Base-by-base conservation (phyloP, 1,140 invertebrate species). In the Sitobion miscanthi region DNA sequence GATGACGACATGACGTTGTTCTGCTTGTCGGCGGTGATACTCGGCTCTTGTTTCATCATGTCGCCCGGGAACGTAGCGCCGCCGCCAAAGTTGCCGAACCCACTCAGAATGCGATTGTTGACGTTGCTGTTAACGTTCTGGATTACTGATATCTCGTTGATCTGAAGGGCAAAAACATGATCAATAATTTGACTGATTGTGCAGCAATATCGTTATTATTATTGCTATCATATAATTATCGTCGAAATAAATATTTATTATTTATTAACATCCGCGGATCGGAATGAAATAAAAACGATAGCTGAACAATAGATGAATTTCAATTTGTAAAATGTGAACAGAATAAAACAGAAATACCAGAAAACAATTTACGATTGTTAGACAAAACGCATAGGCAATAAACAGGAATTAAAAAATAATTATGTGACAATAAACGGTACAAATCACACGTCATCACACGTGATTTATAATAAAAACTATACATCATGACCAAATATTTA, bases 141-240 rank as follows among this genome's bases (percentile, higher is more conserved):
- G 69, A 96, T 96, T 92, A 96, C 96, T 93, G 96, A 96, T 94
- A 97, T 96, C 95, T 97, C 96, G 95, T 96, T 97, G 95, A 96
- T 95, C 95, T 97, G 95, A 93, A 96, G 95, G 45, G 91, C 11
- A n/a, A n/a, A 77, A n/a, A n/a, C 62, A n/a, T 20, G 14, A n/a
- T n/a, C 4, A n/a, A n/a, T 35, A n/a, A 69, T n/a, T 69, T n/a
- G 25, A 30, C 11, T 9, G 25, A 14, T 30, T 3, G 62, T n/a
- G 14, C 30, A 23, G 20, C 1, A 2, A 21, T 54, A 21, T 23
- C 21, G 20, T 23, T 52, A 52, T 54, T 54, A 7, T 54, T 21
- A 6, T 6, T 54, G 20, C 20, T 54, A 54, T 54, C 2, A 21
- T 54, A 54, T 54, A 23, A 54, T 21, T 54, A 21, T 54, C 21